Evolutionary conservation across 2,797 vertebrate genomes (phyloP), one percentile per base, ranked within the genome.

Genomic region (Ctenochaetus hawaiiensis): DNA sequence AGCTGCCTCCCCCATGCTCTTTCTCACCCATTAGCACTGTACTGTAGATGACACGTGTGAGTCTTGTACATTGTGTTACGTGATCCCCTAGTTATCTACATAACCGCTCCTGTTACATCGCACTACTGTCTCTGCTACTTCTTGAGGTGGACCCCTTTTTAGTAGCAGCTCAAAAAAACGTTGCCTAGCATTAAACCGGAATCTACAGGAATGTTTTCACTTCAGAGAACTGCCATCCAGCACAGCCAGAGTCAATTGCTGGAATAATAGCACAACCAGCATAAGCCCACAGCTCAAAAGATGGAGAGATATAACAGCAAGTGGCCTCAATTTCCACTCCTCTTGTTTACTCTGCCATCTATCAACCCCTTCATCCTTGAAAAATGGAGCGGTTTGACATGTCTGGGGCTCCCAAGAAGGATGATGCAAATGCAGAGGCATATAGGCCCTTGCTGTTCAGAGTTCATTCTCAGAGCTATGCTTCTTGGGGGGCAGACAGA

Each of bases 21-120:
- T 78, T 89, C 87, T 88, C 73, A 75, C 78, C 80, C 82, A 74
- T 91, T 90, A 87, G 78, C 58, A 2, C 80, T 72, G 74, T 87
- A 82, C 84, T 90, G 88, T 89, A 89, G 82, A 81, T 80, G 87
- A 83, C 91, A 90, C 47, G 71, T 85, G 82, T 23, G 10, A 65
- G 75, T 13, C 56, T 22, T 51, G 67, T 75, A 75, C 77, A 66
- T 60, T n/a, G 20, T 20, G 51, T 41, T 61, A 17, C 48, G n/a
- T 37, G 54, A 73, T 76, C 57, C 12, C 41, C 59, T 37, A 8
- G 37, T 88, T 65, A 60, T 84, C 72, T 52, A 47, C 72, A 39
- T 77, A 56, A 72, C 77, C 41, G 82, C 83, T 79, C 67, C 73
- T n/a, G 22, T 69, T 71, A 71, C 41, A 34, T 64, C 11, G 6